Base-by-base conservation (phyloP, 2,888 invertebrate species). In the Orthosia incerta region DNA sequence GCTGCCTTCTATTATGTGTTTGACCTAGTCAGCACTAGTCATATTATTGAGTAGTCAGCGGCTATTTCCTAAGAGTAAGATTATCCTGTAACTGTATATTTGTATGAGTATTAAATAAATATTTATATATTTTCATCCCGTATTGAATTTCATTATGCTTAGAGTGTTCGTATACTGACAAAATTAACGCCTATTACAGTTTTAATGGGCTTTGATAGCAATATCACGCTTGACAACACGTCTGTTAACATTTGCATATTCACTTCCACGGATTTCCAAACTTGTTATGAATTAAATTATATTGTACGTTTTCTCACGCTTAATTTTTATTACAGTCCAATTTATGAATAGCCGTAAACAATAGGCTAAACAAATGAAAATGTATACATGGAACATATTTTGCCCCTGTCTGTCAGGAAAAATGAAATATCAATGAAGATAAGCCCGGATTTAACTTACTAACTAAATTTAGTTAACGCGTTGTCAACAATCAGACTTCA, bases 181-280 rank as follows among this genome's bases (percentile, higher is more conserved):
- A 57, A 62, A 53, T 70, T 46, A 77, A 62, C 71, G 18, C 26
- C 3, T 53, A 45, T 53, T n/a, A 71, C 48, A 46, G 23, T 59
- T 57, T 62, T 74, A 68, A 80, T 65, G n/a, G 63, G 67, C 53
- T 81, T 64, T 71, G 64, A 61, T 56, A 74, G 59, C 68, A 82
- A 78, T 78, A 78, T 69, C 74, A 71, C 56, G 74, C 65, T 48
- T 60, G 59, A 63, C n/a, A 65, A 55, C 61, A 64, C 66, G 11
- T 20, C 18, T 63, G 60, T 64, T 39, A 55, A 68, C 23, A 55
- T 69, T 66, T 68, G 80, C 82, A 68, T 82, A 82, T 73, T 82
- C 67, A 71, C 67, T 70, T 59, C 15, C 15, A 66, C 59, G 31
- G 57, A 63, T 66, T 70, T 61, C 26, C 18, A 18, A 56, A 56